Evolutionary conservation across 2,797 vertebrate species (phyloP), one percentile per base, ranked within the genome.

Genomic region (Chelon labrosus): DNA sequence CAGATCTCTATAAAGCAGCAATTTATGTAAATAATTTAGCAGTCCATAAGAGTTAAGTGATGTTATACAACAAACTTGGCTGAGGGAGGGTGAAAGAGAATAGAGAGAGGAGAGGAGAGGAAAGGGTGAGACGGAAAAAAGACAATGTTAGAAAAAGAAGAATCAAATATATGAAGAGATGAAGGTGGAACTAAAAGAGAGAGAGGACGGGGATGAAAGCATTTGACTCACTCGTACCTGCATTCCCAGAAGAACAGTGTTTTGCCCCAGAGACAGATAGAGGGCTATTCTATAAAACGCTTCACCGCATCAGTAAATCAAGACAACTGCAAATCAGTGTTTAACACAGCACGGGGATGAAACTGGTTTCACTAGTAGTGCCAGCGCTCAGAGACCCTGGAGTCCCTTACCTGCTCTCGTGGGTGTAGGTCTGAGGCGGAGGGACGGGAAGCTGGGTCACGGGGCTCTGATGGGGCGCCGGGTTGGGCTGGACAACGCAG

Each of bases 331-430:
- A 73, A 58, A 71, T 59, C 6, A 3, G 44, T 74, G 50, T 1
- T 16, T 31, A 39, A 52, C 50, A 25, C 42, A 39, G 63, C 39
- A n/a, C 7, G 16, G 44, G 35, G 55, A 51, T 35, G 35, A 72
- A 61, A 63, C 39, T 2, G 67, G 50, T 55, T 37, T 61, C 17
- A 54, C 63, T 59, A 17, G 49, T 57, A 35, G 42, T 47, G 53
- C 39, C 7, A 3, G 25, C 55, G 49, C 62, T 56, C 22, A 20
- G 59, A 62, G 37, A 67, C n/a, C 17, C 10, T 41, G 10, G 46
- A 19, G 51, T 68, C 7, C 31, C 60, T 92, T 94, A 98, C 98
- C 98, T 98, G 89, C 96, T 95, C 74, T 99, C 98, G 0, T 98
- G 97, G 82, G 94, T 86, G 94, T 99, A 98, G 50, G 93, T 94